Percentiles rank a stretch among this genome's conserved stretches.
phyloP scores from a whole-genome alignment of 2,888 invertebrate genomes.

The Tetropium fuscum region DNA sequence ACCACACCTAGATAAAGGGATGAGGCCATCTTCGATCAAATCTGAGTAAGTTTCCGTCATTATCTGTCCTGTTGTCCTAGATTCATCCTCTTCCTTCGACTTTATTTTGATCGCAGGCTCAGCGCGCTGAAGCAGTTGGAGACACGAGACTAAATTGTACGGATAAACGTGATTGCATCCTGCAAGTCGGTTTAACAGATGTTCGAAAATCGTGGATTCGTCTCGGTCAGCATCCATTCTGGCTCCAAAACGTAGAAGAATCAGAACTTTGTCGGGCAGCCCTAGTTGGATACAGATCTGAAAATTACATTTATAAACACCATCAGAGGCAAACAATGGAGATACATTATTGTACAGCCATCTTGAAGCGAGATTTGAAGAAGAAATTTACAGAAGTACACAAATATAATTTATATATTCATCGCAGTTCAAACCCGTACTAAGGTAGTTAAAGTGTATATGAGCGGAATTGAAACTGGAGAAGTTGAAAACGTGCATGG shows the following conservation, averaged over 20 bases:
- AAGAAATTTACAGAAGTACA: neutral
- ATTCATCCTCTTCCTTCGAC: conserved; percentile 50
- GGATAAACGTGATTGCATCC: conserved; percentile 72
- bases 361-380: neutral
- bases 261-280: conserved; percentile 79
- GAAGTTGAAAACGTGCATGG: no score
- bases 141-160: conserved; percentile 77
- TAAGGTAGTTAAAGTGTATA: no score
- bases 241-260: conserved; percentile 80
- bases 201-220: conserved; percentile 72
- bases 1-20: conserved; percentile 72
- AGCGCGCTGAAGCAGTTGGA: conserved; percentile 76
- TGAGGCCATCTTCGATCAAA: conserved; percentile 70
- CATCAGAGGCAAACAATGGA: conserved; percentile 68
- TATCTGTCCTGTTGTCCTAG: conserved; percentile 30
- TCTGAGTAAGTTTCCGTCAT: conserved; percentile 63
- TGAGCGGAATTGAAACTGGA: no score
- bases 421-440: no score
- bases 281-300: conserved; percentile 76
- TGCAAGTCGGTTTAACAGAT: conserved; percentile 63
- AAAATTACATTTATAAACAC: no score
- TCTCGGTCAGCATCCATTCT: conserved; percentile 72
- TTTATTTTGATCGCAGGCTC: conserved; percentile 72
- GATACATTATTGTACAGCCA: conserved; percentile 58
- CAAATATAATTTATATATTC: no score